These are phyloP conservation scores for Xenopus laevis DNA, from an alignment of 2,113 vertebrate genomes.

Conservation along the genomic window DNA sequence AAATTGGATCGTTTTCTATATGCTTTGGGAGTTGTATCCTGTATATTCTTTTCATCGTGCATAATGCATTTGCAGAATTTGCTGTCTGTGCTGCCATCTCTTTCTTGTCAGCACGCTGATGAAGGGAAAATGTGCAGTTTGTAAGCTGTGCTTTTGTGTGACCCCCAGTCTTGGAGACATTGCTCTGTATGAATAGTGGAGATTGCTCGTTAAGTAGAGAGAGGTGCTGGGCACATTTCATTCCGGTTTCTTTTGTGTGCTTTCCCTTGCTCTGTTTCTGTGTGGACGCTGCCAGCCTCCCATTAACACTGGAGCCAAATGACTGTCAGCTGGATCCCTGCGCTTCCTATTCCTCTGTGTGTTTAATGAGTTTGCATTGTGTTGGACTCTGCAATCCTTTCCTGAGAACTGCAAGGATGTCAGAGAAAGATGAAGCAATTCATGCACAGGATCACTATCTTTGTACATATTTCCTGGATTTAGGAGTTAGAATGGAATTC, in stretches of 20 bases:
- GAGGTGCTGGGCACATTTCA: constrained; percentile 44
- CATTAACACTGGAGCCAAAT: constrained; percentile 44
- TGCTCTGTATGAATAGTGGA: constrained; percentile 41
- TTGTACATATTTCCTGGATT: background rate
- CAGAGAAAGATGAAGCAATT: background rate
- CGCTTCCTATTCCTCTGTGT: constrained; percentile 36
- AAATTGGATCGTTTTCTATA: too few species aligned
- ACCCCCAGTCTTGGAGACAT: constrained; percentile 31
- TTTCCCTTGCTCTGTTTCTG: constrained; percentile 40
- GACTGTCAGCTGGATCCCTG: constrained; percentile 43
- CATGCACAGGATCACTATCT: background rate
- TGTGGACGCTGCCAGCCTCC: constrained; percentile 42
- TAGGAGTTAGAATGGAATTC: background rate
- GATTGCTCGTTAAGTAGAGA: constrained; percentile 44
- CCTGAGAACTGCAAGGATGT: constrained; percentile 11
- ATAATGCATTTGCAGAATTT: background rate
- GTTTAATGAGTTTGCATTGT: constrained; percentile 45
- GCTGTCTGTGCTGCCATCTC: background rate
- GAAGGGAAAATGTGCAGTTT: constrained; percentile 18
- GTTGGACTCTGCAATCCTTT: constrained; percentile 37
- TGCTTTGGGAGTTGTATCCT: too few species aligned
- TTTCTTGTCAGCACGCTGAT: background rate
- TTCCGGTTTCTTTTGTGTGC: constrained; percentile 44
- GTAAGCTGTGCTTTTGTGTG: constrained; percentile 23
- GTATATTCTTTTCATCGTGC: background rate